phyloP scores from a whole-genome alignment of 2,113 vertebrate species.

The Engraulis encrasicolus region DNA sequence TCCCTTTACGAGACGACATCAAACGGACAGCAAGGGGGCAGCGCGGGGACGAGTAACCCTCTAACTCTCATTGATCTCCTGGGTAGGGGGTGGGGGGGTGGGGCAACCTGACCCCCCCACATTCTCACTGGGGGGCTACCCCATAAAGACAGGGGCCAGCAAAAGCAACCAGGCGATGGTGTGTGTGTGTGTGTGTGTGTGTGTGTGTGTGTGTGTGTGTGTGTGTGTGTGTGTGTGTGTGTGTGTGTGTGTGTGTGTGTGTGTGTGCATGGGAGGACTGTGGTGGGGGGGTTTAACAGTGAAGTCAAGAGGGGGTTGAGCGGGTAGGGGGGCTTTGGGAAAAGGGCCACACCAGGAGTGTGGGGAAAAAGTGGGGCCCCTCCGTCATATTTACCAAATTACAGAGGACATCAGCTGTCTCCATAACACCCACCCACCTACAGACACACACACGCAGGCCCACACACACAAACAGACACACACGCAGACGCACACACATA shows the following conservation, averaged over 20 bases:
- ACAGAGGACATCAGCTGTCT: background rate
- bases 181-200: no score
- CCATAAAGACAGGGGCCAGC: conserved; percentile 11
- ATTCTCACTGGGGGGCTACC: conserved; percentile 1
- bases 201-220: no score
- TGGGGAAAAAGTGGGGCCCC: background rate
- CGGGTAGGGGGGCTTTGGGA: background rate
- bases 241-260: no score
- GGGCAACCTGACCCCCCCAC: conserved; percentile 31
- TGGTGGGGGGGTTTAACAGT: no score
- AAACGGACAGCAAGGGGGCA: conserved; percentile 18
- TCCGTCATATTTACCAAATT: conserved; percentile 2
- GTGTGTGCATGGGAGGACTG: no score
- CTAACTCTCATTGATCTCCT: conserved; percentile 13
- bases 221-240: no score
- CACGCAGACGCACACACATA: background rate
- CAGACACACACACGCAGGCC: background rate
- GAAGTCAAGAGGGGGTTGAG: no score
- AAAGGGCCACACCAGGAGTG: conserved; percentile 35
- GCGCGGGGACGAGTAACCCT: conserved; percentile 6
- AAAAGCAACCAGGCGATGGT: no score
- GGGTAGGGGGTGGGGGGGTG: conserved; percentile 13
- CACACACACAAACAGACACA: background rate
- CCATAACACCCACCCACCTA: background rate
- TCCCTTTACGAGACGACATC: conserved; percentile 40